These are phyloP conservation scores for Onthophagus taurus DNA, from an alignment of 1,140 invertebrate genomes.

Conservation along the genomic window DNA sequence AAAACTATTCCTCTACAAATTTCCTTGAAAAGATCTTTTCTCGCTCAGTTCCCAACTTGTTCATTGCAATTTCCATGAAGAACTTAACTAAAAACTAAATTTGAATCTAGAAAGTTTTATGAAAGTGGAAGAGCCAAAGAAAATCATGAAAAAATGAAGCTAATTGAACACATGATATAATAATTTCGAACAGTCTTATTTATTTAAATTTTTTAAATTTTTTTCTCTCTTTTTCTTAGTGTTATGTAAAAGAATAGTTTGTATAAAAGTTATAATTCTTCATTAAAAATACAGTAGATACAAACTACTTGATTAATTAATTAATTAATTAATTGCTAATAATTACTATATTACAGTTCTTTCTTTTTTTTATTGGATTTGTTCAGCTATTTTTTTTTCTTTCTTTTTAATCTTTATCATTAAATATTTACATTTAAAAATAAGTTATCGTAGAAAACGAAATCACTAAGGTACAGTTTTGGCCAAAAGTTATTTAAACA, in stretches of 20 bases:
- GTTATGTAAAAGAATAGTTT: constrained; percentile 14
- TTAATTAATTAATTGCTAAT: no score
- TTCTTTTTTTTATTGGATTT: constrained; percentile 11
- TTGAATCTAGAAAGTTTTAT: no score
- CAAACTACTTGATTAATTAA: constrained; percentile 6
- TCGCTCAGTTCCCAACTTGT: no score
- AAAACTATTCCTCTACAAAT: no score
- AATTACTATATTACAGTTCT: constrained; percentile 10
- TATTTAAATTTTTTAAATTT: constrained; percentile 8
- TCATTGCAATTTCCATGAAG: no score
- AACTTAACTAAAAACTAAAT: no score
- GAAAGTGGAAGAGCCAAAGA: no score
- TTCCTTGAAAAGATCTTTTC: no score
- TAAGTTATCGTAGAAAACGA: constrained; percentile 10
- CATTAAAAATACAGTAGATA: constrained; percentile 13
- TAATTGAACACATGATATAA: no score
- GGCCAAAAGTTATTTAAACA: no score
- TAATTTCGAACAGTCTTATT: constrained; percentile 13
- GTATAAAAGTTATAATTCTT: constrained; percentile 13
- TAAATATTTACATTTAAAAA: constrained; percentile 11
- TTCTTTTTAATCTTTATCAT: constrained; percentile 2
- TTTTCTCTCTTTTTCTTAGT: constrained; percentile 6
- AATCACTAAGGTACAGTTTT: no score
- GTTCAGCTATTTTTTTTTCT: constrained; percentile 11
- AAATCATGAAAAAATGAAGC: no score